Conservation (phyloP, 2,888 invertebrate species). For the Aleiodes testaceus region DNA sequence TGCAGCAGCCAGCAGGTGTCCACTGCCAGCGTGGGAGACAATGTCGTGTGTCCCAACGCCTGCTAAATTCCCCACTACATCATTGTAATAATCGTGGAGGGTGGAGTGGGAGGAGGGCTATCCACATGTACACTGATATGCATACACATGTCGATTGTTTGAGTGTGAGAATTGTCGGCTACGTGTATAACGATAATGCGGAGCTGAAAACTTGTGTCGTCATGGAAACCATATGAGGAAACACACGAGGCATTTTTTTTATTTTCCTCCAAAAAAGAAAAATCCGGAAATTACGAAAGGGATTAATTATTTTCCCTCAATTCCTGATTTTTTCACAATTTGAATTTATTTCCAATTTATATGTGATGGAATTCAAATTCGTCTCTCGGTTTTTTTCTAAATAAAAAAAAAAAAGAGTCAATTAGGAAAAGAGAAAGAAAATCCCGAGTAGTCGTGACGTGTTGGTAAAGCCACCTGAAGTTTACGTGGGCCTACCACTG, state of each 20-base stretch:
- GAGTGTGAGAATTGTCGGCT: constrained; percentile 22
- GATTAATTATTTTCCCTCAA: background rate
- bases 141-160: constrained; percentile 14
- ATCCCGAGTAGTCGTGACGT: constrained; percentile 14
- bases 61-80: constrained; percentile 43
- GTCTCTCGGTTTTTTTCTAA: too few species aligned
- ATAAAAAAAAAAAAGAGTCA: constrained; percentile 6
- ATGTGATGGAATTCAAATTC: too few species aligned
- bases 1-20: constrained; percentile 64
- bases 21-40: constrained; percentile 69
- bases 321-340: too few species aligned
- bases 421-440: constrained; percentile 28
- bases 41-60: constrained; percentile 51
- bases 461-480: constrained; percentile 64
- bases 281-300: background rate
- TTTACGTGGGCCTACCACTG: constrained; percentile 24
- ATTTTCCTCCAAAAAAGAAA: background rate
- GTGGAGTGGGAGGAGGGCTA: background rate
- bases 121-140: constrained; percentile 26
- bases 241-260: constrained; percentile 57
- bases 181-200: constrained; percentile 31
- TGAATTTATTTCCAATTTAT: too few species aligned
- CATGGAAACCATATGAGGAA: constrained; percentile 68
- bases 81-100: constrained; percentile 1
- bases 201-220: constrained; percentile 53